A percentile compares a stretch with the other conserved stretches of the same genome.
phyloP scores from a whole-genome alignment of 2,888 invertebrate genomes.

The Pristionchus exspectatus region DNA sequence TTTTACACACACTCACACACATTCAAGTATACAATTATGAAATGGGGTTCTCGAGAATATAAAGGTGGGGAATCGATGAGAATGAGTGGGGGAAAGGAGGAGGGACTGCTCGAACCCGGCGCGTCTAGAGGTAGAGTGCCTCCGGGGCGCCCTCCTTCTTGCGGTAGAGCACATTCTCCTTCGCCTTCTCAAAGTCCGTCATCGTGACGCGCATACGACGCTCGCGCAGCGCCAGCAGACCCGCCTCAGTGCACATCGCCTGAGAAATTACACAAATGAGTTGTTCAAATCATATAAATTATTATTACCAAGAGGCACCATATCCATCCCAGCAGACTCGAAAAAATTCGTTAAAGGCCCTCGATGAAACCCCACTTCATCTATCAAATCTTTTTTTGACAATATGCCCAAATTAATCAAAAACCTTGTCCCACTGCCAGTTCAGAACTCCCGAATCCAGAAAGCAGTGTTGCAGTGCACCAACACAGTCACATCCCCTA shows the following conservation, averaged over 20 bases:
- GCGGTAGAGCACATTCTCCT: constrained; percentile 97
- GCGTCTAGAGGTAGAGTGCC: constrained; percentile 90
- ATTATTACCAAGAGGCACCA: too few relatives aligned
- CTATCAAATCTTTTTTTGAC: too few relatives aligned
- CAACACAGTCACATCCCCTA: background rate
- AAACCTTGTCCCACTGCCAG: too few relatives aligned
- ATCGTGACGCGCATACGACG: constrained; percentile 99
- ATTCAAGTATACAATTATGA: constrained; percentile 47
- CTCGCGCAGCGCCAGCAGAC: constrained; percentile 96
- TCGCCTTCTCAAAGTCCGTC: constrained; percentile 99
- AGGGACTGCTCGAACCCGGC: background rate
- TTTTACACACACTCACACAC: background rate
- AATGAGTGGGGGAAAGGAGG: background rate
- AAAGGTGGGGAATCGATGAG: background rate
- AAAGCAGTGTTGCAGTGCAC: background rate
- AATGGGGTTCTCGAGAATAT: background rate
- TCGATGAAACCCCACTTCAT: background rate
- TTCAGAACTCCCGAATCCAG: background rate
- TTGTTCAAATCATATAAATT: background rate
- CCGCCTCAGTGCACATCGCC: constrained; percentile 99
- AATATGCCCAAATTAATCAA: background rate
- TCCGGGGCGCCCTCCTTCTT: constrained; percentile 99
- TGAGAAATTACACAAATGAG: constrained; percentile 79
- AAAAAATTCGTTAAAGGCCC: background rate
- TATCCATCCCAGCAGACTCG: background rate